These are phyloP conservation scores for Drosophila paucipuncta DNA, from an alignment of 2,888 invertebrate genomes.

Conservation along the genomic window DNA sequence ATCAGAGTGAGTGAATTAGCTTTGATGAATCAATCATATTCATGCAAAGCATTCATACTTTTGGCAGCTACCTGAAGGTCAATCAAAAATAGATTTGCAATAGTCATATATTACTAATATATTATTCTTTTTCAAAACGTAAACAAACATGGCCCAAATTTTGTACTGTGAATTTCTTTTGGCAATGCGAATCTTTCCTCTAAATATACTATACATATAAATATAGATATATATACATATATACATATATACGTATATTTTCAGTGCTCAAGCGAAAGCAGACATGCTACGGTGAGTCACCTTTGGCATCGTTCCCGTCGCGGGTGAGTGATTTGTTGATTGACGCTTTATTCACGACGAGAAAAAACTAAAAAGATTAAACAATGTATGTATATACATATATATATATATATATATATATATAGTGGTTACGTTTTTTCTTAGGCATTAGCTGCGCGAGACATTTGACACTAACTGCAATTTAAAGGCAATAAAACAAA, in stretches of 20 bases:
- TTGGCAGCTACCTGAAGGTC: constrained; percentile 57
- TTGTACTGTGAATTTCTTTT: constrained; percentile 31
- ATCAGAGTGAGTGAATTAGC: neutral
- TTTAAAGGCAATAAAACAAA: constrained; percentile 79
- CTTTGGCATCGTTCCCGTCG: constrained; percentile 59
- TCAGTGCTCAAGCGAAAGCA: constrained; percentile 33
- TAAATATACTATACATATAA: constrained; percentile 48
- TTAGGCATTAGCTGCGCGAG: constrained; percentile 60
- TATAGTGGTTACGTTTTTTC: constrained; percentile 2
- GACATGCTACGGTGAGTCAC: constrained; percentile 56
- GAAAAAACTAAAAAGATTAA: neutral
- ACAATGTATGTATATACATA: neutral
- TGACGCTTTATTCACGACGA: constrained; percentile 64
- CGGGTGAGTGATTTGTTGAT: constrained; percentile 71
- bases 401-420: constrained; percentile 2
- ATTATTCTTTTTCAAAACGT: constrained; percentile 25
- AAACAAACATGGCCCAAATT: constrained; percentile 51
- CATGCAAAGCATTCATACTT: neutral
- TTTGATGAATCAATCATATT: constrained; percentile 20
- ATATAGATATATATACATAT: no score
- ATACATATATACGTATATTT: constrained; percentile 16
- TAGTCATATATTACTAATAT: constrained; percentile 21
- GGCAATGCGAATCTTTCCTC: constrained; percentile 31
- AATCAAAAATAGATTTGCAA: constrained; percentile 45
- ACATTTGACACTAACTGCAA: constrained; percentile 80